These are phyloP conservation scores for Crotalus horridus DNA, from an alignment of 2,113 vertebrate species.

Conservation along the genomic window DNA sequence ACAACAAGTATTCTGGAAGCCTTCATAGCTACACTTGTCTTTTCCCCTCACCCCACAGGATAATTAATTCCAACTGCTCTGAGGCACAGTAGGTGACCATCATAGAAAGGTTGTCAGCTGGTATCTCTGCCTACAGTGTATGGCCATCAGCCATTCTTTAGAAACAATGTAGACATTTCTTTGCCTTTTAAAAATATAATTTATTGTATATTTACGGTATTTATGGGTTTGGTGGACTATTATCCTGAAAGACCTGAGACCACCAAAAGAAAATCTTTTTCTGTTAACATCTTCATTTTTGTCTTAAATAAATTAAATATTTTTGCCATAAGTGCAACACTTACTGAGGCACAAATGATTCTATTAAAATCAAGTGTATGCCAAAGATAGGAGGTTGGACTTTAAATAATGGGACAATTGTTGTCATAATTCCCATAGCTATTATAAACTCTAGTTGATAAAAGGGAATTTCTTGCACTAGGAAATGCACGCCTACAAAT, in stretches of 20 bases:
- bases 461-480: constrained; percentile 9
- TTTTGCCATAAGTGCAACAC: background rate
- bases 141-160: no score
- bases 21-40: no score
- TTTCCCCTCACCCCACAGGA: no score
- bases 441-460: constrained; percentile 27
- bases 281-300: background rate
- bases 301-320: background rate
- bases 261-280: background rate
- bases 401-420: constrained; percentile 13
- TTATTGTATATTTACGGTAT: background rate
- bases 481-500: constrained; percentile 5
- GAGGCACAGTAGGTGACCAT: no score
- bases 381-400: background rate
- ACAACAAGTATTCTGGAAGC: no score
- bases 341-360: background rate
- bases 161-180: no score
- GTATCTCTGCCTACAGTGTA: no score
- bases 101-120: no score
- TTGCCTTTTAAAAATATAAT: background rate
- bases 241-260: background rate
- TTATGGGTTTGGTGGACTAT: background rate
- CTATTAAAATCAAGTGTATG: constrained; percentile 14
- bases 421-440: constrained; percentile 34
- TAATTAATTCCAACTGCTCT: no score